These are phyloP conservation scores for Enteromius afrohamiltoni DNA, from an alignment of 2,797 vertebrate species.

Conservation along the genomic window DNA sequence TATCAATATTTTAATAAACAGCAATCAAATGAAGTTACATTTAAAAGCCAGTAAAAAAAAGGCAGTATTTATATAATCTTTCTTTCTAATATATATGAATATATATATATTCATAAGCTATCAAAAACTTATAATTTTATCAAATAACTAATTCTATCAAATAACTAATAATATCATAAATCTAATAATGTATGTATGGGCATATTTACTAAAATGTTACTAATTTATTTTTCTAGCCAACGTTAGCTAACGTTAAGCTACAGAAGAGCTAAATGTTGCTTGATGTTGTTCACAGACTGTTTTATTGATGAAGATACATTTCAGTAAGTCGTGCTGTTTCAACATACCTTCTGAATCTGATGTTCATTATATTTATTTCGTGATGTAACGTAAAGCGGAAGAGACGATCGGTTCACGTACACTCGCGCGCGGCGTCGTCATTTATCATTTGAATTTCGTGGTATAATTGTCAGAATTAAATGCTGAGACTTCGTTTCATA, in stretches of 20 bases:
- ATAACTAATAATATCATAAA: no score
- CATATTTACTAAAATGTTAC: neutral
- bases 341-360: neutral
- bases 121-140: no score
- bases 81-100: no score
- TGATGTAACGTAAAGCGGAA: neutral
- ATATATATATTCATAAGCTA: no score
- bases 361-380: neutral
- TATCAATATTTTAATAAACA: neutral
- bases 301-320: neutral
- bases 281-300: neutral
- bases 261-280: neutral
- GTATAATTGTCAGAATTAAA: neutral
- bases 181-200: neutral
- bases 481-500: neutral
- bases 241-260: neutral
- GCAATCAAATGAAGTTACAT: neutral
- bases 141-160: no score
- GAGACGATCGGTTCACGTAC: neutral
- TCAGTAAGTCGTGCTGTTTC: neutral
- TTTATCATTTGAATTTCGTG: neutral
- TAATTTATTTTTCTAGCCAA: neutral
- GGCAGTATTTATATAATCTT: neutral
- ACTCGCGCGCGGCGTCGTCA: neutral
- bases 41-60: neutral